Evolutionary conservation across 2,888 invertebrate species (phyloP), one percentile per base, ranked within the genome.

Genomic region (Gastracanthus pulcherrimus): DNA sequence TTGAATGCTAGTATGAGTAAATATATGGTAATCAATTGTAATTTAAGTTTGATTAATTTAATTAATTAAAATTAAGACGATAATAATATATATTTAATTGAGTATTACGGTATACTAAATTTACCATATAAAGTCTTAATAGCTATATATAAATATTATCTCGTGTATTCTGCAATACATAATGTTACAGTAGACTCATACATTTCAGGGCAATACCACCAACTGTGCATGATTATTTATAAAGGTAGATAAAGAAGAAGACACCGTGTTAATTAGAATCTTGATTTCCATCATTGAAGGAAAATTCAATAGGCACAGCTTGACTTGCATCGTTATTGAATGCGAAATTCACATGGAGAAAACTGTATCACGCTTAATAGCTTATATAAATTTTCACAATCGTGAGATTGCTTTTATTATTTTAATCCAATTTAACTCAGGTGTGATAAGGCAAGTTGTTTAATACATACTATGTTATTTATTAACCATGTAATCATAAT

Each of bases 261-360:
- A 4, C 23, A 3, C 23, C 7, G 55, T 55, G n/a, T 26, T 55
- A 26, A 55, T 55, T 55, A 55, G 26, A 26, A 23, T 55, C 55
- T 55, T 23, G 55, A 55, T 55, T 9, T 55, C 26, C 11, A 26
- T 26, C 9, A 55, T 55, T 55, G 11, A 55, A 55, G 55, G 13
- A 55, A 55, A 55, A 55, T 9, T 7, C 23, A 55, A 55, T 55
- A 26, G 11, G 55, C 23, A 55, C 23, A 19, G 55, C 55, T 55
- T 55, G 55, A 55, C 23, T 55, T 55, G 55, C 55, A 55, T 55
- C 26, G 55, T 23, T 55, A 55, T 55, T 55, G 55, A 55, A 55
- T 55, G 55, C 55, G 55, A 13, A 55, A 55, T 55, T 55, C 55
- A 55, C 55, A 55, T 26, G 55, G 26, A 55, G 26, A 55, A 55